Base-by-base conservation (phyloP, 2,888 invertebrate genomes). In the Rhorus exstirpatorius region DNA sequence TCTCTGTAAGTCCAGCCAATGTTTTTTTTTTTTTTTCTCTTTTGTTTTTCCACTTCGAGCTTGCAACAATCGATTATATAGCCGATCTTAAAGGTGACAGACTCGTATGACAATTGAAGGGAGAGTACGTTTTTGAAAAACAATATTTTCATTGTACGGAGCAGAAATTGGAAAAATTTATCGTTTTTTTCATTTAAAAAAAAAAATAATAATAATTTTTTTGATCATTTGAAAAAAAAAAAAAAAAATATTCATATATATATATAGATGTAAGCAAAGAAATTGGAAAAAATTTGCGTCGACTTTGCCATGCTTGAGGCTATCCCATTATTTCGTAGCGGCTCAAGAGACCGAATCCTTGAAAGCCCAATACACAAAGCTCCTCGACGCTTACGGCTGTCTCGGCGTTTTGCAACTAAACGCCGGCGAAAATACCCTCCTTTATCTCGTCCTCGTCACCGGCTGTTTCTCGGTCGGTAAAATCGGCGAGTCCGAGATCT, bases 401-500 rank as follows among this genome's bases (percentile, higher is more conserved):
- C 94, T 99, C 74, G 99, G 99, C 55, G 98, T 99, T 1, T 94
- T 99, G 0, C 98, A 98, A 90, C 93, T 98, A 58, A 97, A 97
- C 93, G 96, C 97, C 80, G 97, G 97, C 65, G 97, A 98, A 92
- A 96, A 95, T 90, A 96, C 97, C 44, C 95, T 98, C 71, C 94
- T 98, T 63, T 99, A 98, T 90, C 95, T 99, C 76, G 98, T 99
- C 7, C 95, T 99, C 90, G 97, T 99, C 70, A 99, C 98, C 12
- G 98, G 99, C 41, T 99, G 99, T 93, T 96, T 98, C 87, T 99
- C 99, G 7, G 97, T 99, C 84, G 99, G 99, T 8, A 99, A 99
- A 94, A 96, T 99, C 55, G 96, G 96, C 58, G 98, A 98, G 89
- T 96, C 97, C 0, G 99, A 99, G 94, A 96, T 99, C 81, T 99